Evolutionary conservation across 92 coral and sea anemone genomes (phyloP), one percentile per base, ranked within the genome.

Genomic region (Scolanthus callimorphus): DNA sequence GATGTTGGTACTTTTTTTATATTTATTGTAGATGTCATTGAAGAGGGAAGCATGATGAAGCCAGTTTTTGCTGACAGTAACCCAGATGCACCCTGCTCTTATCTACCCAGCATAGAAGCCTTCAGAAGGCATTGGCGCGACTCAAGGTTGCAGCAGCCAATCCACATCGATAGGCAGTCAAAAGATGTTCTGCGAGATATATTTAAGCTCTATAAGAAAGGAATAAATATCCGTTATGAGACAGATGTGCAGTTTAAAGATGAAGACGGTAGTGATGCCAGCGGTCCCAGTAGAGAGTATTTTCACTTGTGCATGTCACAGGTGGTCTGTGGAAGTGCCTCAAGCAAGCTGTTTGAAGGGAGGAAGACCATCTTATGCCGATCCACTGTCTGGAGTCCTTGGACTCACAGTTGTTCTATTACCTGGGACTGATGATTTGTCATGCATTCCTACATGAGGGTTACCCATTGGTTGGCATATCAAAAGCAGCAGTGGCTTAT

Each of bases 191-290:
- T 77, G 20, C 62, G 71, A 3, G 83, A 77, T 11, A 57, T 77
- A 29, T 75, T 77, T 26, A 77, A 70, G 57, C 57, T 77, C 20
- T 49, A 60, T 29, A 69, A 77, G 51, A 77, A 69, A 47, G 45
- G 55, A 27, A 43, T 79, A 19, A 50, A 64, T 52, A 45, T 64
- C 1, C 48, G 56, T 21, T 47, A 34, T 1, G 46, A 28, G 1
- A 76, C 87, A 13, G 76, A 80, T 53, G 75, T 80, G 2, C 54
- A 59, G 20, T 80, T 80, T 25, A 38, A 37, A 34, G 81, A 71
- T 9, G 86, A 80, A 55, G 76, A 66, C 15, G 81, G 86, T 2
- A 29, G 31, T 17, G 86, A 80, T 66, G 81, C 86, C 19, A 59
- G 70, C 11, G 86, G 86, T 17, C 86, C 77, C 10, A 73, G 81